Base-by-base conservation (phyloP, 2,888 invertebrate species). In the Athalia rosae region DNA sequence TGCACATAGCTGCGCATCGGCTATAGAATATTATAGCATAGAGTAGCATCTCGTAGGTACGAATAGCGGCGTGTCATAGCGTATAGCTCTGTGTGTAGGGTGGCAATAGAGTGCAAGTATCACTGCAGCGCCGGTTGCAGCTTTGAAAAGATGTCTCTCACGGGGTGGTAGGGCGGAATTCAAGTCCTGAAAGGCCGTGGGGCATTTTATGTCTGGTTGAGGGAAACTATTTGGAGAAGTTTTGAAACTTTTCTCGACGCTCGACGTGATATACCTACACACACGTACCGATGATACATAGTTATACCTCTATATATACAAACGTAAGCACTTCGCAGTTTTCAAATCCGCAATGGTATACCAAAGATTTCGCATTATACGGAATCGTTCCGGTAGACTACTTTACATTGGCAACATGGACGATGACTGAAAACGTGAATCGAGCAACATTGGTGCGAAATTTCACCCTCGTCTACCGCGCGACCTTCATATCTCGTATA, bases 401-500 rank as follows among this genome's bases (percentile, higher is more conserved):
- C 6, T 8, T 5, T 50, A 50, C 11, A 50, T 11, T 11, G 50
- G 50, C 9, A 50, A 50, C 7, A 7, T 50, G 13, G n/a, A 45
- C 2, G 56, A 56, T 53, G 13, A 50, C 66, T 48, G 69, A 56
- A 56, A 69, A 1, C 3, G 28, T 67, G 53, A 67, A 69, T 43
- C 69, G 56, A 45, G 45, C 9, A 28, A 41, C 41, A 67, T 56
- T 43, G 43, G 28, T 41, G 69, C 9, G 56, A 13, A 69, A 69
- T 28, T 28, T 2, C 28, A 28, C 28, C 28, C 28, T 28, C 28
- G 56, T 69, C 53, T 13, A 56, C 56, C 69, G 8, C 58, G 8
- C 69, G 69, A 69, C 56, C 56, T 69, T 69, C 58, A 28, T 28
- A 56, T 56, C 56, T 69, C 69, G 58, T 56, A 69, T 69, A 69